phyloP scores from a whole-genome alignment of 2,888 invertebrate species.

The Elmis aenea region DNA sequence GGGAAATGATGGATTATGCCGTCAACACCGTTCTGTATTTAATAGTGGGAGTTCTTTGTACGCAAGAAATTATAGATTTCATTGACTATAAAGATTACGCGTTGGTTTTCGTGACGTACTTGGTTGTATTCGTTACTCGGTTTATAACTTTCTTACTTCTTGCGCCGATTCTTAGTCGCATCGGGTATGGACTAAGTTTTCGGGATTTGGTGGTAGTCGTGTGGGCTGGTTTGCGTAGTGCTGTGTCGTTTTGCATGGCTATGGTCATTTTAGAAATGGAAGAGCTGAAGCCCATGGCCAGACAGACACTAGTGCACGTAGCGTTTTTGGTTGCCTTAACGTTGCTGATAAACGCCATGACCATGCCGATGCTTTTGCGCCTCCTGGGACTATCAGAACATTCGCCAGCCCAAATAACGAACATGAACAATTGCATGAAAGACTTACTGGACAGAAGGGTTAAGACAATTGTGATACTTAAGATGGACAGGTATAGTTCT shows the following conservation, averaged over 20 bases:
- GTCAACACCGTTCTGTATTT: constrained; percentile 9
- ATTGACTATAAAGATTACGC: constrained; percentile 1
- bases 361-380: constrained; percentile 5
- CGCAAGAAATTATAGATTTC: neutral
- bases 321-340: constrained; percentile 10
- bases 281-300: neutral
- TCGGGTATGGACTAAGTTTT: constrained; percentile 14
- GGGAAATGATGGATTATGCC: constrained; percentile 7
- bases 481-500: constrained; percentile 50
- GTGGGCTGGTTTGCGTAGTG: constrained; percentile 11
- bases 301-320: constrained; percentile 8
- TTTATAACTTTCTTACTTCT: constrained; percentile 5
- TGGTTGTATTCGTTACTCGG: constrained; percentile 4
- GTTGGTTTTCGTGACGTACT: constrained; percentile 8
- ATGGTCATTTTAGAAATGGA: constrained; percentile 7
- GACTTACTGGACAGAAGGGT: constrained; percentile 49
- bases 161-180: constrained; percentile 12
- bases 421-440: constrained; percentile 54
- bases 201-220: constrained; percentile 9
- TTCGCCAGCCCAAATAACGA: constrained; percentile 51
- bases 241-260: constrained; percentile 8
- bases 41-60: constrained; percentile 3
- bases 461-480: constrained; percentile 52
- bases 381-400: constrained; percentile 14
- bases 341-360: constrained; percentile 12